Conservation (phyloP, 2,113 vertebrate species). For the Gasterosteus nipponicus region DNA sequence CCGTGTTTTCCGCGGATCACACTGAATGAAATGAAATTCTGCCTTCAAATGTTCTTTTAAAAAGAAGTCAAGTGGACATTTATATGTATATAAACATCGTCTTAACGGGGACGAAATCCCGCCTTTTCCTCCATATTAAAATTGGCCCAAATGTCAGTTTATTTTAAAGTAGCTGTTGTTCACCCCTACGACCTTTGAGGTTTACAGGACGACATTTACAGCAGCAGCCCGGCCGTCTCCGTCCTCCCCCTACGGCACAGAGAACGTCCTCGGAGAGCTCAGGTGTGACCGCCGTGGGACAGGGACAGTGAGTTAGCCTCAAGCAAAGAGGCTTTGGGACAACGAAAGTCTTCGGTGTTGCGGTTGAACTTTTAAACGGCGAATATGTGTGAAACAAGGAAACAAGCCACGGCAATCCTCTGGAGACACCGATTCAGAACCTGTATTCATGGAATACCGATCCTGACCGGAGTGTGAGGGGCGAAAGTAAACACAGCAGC, state of each 20-base stretch:
- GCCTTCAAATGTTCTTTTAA: conserved; percentile 12
- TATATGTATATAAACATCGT: conserved; percentile 36
- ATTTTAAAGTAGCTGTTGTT: conserved; percentile 74
- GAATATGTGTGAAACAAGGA: conserved; percentile 2
- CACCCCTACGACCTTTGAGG: conserved; percentile 69
- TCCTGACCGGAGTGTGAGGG: conserved; percentile 38
- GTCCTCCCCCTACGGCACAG: conserved; percentile 58
- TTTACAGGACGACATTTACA: conserved; percentile 80
- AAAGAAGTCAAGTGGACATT: conserved; percentile 15
- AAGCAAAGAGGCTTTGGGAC: conserved; percentile 32
- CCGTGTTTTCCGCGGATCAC: not conserved
- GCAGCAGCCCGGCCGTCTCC: conserved; percentile 53
- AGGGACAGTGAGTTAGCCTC: conserved; percentile 35
- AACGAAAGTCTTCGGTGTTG: not conserved
- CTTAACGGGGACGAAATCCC: conserved; percentile 33
- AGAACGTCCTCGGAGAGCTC: conserved; percentile 45
- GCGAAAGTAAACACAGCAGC: conserved; percentile 71
- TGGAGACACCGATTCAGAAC: conserved; percentile 41
- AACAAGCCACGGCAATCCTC: conserved; percentile 8
- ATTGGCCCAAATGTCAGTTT: conserved; percentile 50
- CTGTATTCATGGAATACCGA: conserved; percentile 58
- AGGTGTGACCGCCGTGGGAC: conserved; percentile 24
- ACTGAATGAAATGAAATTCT: conserved; percentile 23
- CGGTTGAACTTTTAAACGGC: not conserved
- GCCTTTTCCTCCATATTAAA: conserved; percentile 21